These are phyloP conservation scores for Cecidostiba fungosa DNA, from an alignment of 2,888 invertebrate species.

Conservation along the genomic window DNA sequence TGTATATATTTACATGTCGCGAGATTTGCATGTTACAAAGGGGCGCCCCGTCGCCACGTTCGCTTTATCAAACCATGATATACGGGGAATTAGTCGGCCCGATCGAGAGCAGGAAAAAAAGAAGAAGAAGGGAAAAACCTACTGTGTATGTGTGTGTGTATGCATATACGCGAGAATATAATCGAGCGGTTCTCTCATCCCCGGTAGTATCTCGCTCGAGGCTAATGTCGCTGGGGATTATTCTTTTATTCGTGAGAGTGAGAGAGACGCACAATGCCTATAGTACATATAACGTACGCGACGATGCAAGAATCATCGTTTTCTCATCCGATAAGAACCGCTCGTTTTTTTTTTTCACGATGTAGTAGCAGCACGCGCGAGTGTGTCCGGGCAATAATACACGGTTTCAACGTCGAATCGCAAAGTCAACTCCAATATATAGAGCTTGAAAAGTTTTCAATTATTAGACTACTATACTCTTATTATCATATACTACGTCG, in stretches of 20 bases:
- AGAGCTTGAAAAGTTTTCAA: background rate
- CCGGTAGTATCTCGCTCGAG: background rate
- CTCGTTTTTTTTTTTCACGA: background rate
- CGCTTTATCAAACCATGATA: slow-evolving; percentile 36
- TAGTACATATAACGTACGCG: background rate
- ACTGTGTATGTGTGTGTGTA: background rate
- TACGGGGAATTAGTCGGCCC: slow-evolving; percentile 46
- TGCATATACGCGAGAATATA: background rate
- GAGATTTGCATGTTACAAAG: slow-evolving; percentile 45
- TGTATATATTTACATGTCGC: slow-evolving; percentile 10
- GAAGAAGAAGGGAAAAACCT: background rate
- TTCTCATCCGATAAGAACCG: slow-evolving; percentile 2
- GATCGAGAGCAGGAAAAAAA: background rate
- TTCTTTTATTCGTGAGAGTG: slow-evolving; percentile 33
- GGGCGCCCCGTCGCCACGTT: background rate
- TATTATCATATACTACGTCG: too few species aligned
- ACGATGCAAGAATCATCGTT: slow-evolving; percentile 6
- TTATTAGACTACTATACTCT: background rate
- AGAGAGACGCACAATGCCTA: background rate
- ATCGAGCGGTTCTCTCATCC: slow-evolving; percentile 15
- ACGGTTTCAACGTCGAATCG: background rate
- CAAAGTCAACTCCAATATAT: background rate
- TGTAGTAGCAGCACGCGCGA: background rate
- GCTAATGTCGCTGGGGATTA: slow-evolving; percentile 43
- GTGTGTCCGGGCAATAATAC: background rate